Conservation (phyloP, 1,140 invertebrate genomes). For the Papilio machaon region DNA sequence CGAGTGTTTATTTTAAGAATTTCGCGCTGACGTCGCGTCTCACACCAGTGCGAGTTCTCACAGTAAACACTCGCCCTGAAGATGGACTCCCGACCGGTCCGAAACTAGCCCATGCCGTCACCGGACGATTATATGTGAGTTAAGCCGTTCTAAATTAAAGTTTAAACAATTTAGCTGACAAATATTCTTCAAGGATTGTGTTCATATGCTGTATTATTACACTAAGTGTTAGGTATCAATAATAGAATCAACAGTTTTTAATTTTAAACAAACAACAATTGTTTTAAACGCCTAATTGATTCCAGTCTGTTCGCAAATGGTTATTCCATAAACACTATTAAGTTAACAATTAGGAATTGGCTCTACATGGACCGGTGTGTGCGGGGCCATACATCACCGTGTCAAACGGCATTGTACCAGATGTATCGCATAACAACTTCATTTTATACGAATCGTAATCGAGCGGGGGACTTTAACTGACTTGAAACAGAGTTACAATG, state of each 20-base stretch:
- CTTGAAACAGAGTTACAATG: constrained; percentile 27
- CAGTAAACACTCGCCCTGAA: no score
- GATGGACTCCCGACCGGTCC: no score
- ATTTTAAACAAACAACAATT: constrained; percentile 38
- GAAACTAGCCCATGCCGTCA: no score
- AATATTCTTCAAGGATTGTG: no score
- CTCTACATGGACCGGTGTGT: constrained; percentile 48
- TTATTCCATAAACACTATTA: constrained; percentile 63
- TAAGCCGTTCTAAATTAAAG: no score
- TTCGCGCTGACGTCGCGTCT: no score
- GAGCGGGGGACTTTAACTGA: constrained; percentile 51
- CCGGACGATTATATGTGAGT: no score
- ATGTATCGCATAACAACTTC: constrained; percentile 76
- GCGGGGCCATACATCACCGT: constrained; percentile 69
- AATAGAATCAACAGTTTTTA: neutral
- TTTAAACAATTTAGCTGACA: no score
- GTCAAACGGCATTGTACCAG: constrained; percentile 70
- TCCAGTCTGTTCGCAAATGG: constrained; percentile 43
- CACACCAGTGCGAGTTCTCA: no score
- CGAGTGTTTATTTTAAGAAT: no score
- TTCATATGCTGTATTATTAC: no score
- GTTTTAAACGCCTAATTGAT: constrained; percentile 56
- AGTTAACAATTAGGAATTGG: constrained; percentile 67
- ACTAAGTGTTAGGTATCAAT: neutral
- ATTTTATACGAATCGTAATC: constrained; percentile 71